These are phyloP conservation scores for Melinaea marsaeus DNA, from an alignment of 2,888 invertebrate genomes.

Conservation along the genomic window DNA sequence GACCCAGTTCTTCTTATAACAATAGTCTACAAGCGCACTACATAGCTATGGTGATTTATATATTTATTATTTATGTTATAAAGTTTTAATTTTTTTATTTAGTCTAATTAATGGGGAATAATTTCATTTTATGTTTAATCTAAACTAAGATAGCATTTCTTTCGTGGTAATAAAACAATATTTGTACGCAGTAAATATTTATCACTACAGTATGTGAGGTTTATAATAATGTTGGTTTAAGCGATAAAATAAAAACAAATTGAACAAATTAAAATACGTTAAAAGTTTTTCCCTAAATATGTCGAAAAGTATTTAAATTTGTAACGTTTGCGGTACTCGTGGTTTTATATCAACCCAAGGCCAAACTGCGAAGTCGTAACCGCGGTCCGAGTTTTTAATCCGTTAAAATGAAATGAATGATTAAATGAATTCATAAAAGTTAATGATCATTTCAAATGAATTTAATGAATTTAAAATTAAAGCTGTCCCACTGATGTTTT, in stretches of 20 bases:
- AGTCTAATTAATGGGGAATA: too few relatives aligned
- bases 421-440: not conserved
- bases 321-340: not conserved
- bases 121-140: too few relatives aligned
- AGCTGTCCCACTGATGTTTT: too few relatives aligned
- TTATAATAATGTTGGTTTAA: too few relatives aligned
- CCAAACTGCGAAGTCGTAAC: not conserved
- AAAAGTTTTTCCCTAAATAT: not conserved
- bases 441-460: not conserved
- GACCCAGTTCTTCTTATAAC: slow-evolving; percentile 19
- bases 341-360: not conserved
- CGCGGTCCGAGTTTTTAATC: slow-evolving; percentile 1
- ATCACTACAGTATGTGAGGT: too few relatives aligned
- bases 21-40: not conserved
- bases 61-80: not conserved
- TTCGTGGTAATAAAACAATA: too few relatives aligned
- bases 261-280: too few relatives aligned
- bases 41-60: not conserved
- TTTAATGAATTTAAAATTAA: too few relatives aligned
- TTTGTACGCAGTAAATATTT: too few relatives aligned
- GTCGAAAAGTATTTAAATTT: not conserved
- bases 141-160: too few relatives aligned
- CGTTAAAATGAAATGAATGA: not conserved
- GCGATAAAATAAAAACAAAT: too few relatives aligned
- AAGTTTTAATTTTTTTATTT: too few relatives aligned